phyloP scores from a whole-genome alignment of 2,888 invertebrate species.

The Limenitis camilla region DNA sequence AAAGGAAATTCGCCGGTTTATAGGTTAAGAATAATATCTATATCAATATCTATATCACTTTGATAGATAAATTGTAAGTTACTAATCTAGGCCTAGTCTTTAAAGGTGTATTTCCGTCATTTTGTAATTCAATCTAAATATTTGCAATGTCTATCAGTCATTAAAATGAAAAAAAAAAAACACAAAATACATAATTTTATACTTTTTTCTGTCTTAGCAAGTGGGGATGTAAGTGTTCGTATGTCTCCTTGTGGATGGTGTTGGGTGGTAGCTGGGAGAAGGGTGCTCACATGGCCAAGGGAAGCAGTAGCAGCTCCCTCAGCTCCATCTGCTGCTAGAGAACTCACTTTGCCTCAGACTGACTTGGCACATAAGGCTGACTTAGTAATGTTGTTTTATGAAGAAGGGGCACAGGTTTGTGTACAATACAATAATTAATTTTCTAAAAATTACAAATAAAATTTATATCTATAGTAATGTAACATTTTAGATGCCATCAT shows the following conservation, averaged over 20 bases:
- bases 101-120: too few species aligned
- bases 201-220: constrained; percentile 44
- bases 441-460: background rate
- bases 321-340: constrained; percentile 79
- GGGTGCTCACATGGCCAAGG: constrained; percentile 89
- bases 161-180: too few species aligned
- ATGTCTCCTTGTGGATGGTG: constrained; percentile 83
- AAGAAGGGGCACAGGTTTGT: constrained; percentile 53
- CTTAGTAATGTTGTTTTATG: constrained; percentile 82
- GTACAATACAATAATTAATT: background rate
- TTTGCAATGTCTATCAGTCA: too few species aligned
- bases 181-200: background rate
- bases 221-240: constrained; percentile 75
- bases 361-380: constrained; percentile 93
- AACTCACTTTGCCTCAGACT: constrained; percentile 91
- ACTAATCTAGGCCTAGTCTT: too few species aligned
- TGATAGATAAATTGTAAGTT: too few species aligned
- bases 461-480: background rate
- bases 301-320: constrained; percentile 48
- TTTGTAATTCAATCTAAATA: too few species aligned
- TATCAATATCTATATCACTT: too few species aligned
- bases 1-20: too few species aligned
- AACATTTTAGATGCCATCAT: constrained; percentile 79
- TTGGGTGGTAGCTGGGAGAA: constrained; percentile 89
- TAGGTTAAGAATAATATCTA: too few species aligned